Percentiles rank a stretch among this genome's conserved stretches.
phyloP scores from a whole-genome alignment of 2,888 invertebrate species.

The Epirrhoe alternata region DNA sequence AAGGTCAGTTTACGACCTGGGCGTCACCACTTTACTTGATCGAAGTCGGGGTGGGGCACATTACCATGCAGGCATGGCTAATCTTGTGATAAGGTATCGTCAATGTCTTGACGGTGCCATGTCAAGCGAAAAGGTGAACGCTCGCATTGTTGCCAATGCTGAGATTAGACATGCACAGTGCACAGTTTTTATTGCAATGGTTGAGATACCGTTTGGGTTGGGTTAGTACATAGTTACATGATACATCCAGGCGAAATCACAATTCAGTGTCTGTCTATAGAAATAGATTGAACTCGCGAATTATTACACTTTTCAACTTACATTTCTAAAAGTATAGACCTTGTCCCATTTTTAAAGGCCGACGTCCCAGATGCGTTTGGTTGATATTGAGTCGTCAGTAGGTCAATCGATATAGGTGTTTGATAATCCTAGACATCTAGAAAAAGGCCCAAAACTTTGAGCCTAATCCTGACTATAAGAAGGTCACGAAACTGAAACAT shows the following conservation, averaged over 20 bases:
- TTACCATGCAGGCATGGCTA: conserved; percentile 37
- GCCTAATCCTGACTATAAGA: no score
- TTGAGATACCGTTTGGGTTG: background rate
- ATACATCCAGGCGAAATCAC: background rate
- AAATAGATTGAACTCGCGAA: no score
- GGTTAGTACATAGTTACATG: no score
- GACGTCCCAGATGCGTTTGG: background rate
- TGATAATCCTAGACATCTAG: background rate
- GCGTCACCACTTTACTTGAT: conserved; percentile 45
- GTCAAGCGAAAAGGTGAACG: conserved; percentile 19
- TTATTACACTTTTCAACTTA: no score
- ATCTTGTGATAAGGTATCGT: conserved; percentile 37
- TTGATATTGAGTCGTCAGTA: background rate
- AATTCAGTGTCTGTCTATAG: background rate
- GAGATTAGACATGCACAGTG: background rate
- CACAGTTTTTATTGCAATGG: conserved; percentile 9
- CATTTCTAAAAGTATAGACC: background rate
- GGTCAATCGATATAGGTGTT: background rate
- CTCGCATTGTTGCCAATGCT: conserved; percentile 5
- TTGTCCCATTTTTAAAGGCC: background rate
- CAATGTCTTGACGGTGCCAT: conserved; percentile 17
- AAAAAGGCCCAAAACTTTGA: no score
- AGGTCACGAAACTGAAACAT: no score
- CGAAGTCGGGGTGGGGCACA: conserved; percentile 42
- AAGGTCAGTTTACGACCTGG: conserved; percentile 47